Conservation (phyloP, 2,113 vertebrate genomes). For the Atractosteus spatula region DNA sequence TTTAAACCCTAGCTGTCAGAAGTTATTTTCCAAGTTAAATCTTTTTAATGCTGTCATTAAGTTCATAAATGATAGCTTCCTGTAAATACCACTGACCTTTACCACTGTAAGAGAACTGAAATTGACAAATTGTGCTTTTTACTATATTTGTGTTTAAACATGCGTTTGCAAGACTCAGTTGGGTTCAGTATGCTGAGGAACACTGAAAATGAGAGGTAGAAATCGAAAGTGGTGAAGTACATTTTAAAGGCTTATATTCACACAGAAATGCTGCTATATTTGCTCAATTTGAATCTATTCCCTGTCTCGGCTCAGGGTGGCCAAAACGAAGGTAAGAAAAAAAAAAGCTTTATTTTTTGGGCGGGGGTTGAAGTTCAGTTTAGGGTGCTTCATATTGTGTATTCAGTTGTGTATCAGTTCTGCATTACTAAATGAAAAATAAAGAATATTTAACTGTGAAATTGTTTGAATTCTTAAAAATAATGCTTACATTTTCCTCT, state of each 20-base stretch:
- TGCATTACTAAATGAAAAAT: conserved; percentile 56
- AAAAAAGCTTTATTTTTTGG: conserved; percentile 59
- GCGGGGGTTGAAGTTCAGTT: conserved; percentile 42
- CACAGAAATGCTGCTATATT: conserved; percentile 23
- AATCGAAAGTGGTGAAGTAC: background rate
- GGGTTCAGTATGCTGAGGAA: background rate
- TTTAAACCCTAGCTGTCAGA: conserved; percentile 44
- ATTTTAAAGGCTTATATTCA: conserved; percentile 8
- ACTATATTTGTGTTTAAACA: background rate
- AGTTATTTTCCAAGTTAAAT: conserved; percentile 46
- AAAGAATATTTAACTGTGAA: conserved; percentile 15
- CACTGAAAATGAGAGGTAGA: background rate
- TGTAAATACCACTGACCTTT: conserved; percentile 46
- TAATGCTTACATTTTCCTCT: too few relatives aligned
- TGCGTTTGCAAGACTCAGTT: background rate
- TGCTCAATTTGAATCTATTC: conserved; percentile 28
- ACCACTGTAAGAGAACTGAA: conserved; percentile 52
- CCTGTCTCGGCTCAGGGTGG: conserved; percentile 45
- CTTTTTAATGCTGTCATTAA: background rate
- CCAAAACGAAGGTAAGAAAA: conserved; percentile 17
- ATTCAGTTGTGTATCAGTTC: conserved; percentile 59
- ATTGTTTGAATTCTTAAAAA: too few relatives aligned
- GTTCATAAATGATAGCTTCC: conserved; percentile 10
- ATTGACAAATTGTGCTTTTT: conserved; percentile 51
- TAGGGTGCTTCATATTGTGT: conserved; percentile 14